phyloP scores from a whole-genome alignment of 2,888 invertebrate species.

The Drosophila phalerata region DNA sequence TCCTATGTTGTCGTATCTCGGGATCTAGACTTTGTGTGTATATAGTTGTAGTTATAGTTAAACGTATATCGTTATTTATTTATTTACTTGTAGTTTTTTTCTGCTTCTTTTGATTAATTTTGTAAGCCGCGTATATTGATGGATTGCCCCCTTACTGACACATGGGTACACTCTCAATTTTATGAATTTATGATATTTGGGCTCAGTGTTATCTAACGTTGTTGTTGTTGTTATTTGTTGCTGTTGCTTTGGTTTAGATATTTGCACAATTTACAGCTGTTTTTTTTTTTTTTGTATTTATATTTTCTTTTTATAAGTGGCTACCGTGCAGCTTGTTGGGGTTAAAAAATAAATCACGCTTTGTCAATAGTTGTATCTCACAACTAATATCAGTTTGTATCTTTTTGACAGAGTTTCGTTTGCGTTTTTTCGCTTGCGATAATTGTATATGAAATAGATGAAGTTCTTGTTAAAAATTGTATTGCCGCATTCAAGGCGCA shows the following conservation, averaged over 20 bases:
- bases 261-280: constrained; percentile 81
- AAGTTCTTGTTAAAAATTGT: constrained; percentile 77
- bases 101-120: constrained; percentile 54
- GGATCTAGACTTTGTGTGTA: constrained; percentile 42
- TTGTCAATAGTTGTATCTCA: constrained; percentile 53
- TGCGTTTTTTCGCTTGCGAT: constrained; percentile 79
- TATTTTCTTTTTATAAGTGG: constrained; percentile 4
- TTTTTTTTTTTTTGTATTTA: constrained; percentile 14
- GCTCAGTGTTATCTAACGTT: constrained; percentile 19
- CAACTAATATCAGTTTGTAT: constrained; percentile 32
- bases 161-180: constrained; percentile 41
- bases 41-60: constrained; percentile 36
- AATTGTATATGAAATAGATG: constrained; percentile 83
- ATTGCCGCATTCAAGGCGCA: constrained; percentile 70
- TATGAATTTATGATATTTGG: constrained; percentile 68
- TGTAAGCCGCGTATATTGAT: constrained; percentile 75
- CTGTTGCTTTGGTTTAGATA: constrained; percentile 46
- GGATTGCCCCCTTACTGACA: constrained; percentile 54
- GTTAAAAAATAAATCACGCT: constrained; percentile 71
- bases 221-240: constrained; percentile 6
- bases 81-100: constrained; percentile 20
- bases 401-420: background rate
- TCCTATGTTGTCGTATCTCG: constrained; percentile 77
- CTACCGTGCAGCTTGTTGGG: constrained; percentile 37
- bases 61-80: constrained; percentile 25